phyloP scores from a whole-genome alignment of 2,113 vertebrate genomes.

The Lagopus muta region DNA sequence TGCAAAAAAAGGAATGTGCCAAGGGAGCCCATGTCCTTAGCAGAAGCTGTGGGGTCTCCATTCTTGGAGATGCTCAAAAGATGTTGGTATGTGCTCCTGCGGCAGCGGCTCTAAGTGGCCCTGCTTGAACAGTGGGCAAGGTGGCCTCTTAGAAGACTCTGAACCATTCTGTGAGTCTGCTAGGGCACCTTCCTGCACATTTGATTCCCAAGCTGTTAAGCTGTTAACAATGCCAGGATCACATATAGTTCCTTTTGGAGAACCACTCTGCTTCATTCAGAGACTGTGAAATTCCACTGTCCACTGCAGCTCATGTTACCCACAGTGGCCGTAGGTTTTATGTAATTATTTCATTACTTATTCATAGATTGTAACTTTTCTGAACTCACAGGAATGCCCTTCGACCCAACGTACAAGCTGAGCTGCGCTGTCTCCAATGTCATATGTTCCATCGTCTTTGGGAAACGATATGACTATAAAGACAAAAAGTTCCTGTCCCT shows the following conservation, averaged over 20 bases:
- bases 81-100: too few relatives aligned
- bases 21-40: too few relatives aligned
- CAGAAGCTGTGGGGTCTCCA: too few relatives aligned
- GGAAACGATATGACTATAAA: conserved; percentile 33
- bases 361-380: not conserved
- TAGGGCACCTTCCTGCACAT: not conserved
- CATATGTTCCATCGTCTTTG: conserved; percentile 47
- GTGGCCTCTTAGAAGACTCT: too few relatives aligned
- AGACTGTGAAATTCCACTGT: too few relatives aligned
- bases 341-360: too few relatives aligned
- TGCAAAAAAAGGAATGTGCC: not conserved
- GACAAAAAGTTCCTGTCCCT: conserved; percentile 45
- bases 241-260: not conserved
- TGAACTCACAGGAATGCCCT: conserved; percentile 34
- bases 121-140: too few relatives aligned
- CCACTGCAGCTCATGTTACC: too few relatives aligned
- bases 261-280: not conserved
- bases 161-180: not conserved
- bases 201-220: not conserved
- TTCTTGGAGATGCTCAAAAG: too few relatives aligned
- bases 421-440: conserved; percentile 16
- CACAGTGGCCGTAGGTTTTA: too few relatives aligned
- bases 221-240: not conserved
- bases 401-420: conserved; percentile 37
- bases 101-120: too few relatives aligned